Evolutionary conservation across 2,113 vertebrate species (phyloP), one percentile per base, ranked within the genome.

Genomic region (Xenopus laevis): DNA sequence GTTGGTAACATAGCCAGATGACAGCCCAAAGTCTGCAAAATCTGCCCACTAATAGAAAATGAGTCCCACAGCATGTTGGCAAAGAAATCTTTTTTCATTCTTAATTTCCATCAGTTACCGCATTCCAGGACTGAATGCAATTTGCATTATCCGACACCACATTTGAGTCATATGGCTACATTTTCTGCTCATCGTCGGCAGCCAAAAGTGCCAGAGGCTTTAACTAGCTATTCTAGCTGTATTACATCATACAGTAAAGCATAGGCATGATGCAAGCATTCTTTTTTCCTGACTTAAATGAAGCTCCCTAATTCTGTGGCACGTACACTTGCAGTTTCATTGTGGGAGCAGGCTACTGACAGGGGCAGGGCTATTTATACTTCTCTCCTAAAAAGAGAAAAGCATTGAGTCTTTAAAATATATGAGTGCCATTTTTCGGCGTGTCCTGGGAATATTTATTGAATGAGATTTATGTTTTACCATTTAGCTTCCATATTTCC

Each of bases 401-500:
- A 6, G 21, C 21, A 13, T 59, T 30, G 55, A 70, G 18, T 63
- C 65, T 23, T 60, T 17, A 17, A 11, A 71, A 50, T 60, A 21
- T 27, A 40, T 15, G 7, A 15, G 17, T 30, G 7, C 27, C 52
- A n/a, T 20, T 68, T n/a, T 15, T 55, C 30, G 13, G 13, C 5
- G 57, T 46, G 6, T 62, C 46, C 46, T 68, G 27, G 9, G 44
- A 74, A 55, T 62, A 50, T 61, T 45, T 62, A 65, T 75, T 65
- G 20, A 33, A 68, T 18, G 59, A 77, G 66, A 64, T 59, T 61
- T 40, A 75, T 68, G 27, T 77, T 77, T 77, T 77, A 70, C 74
- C 74, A 64, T 70, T 69, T 64, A 62, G 60, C 67, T 70, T 76
- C 61, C 69, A 77, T 69, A 70, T 77, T 77, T 70, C 74, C 47